Evolutionary conservation across 2,888 invertebrate genomes (phyloP).

Genomic region (Calameuta pallipes): DNA sequence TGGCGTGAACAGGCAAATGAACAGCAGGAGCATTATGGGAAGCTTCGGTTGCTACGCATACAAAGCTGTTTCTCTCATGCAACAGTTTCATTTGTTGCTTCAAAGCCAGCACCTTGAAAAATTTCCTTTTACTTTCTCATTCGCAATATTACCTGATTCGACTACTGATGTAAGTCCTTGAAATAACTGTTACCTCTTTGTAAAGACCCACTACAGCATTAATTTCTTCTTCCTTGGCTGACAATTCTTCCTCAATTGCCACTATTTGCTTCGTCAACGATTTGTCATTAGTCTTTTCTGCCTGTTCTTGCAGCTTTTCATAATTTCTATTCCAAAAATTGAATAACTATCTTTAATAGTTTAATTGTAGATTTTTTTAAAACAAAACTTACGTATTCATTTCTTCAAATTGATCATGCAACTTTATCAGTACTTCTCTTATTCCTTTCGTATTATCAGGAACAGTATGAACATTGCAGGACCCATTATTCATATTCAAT

Average conservation of each 20-base stretch:
- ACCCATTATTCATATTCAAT: conserved; percentile 16
- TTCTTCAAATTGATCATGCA: conserved; percentile 54
- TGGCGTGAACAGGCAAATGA: conserved; percentile 9
- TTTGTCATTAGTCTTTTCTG: conserved; percentile 44
- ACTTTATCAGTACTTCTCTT: conserved; percentile 45
- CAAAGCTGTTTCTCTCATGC: conserved; percentile 52
- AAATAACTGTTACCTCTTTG: conserved; percentile 46
- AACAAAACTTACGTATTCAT: conserved; percentile 43
- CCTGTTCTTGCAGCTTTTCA: conserved; percentile 47
- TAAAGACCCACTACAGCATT: conserved; percentile 55
- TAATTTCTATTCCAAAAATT: conserved; percentile 41
- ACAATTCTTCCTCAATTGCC: conserved; percentile 50
- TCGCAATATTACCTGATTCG: conserved; percentile 1
- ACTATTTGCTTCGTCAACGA: conserved; percentile 41
- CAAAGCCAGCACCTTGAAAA: conserved; percentile 48
- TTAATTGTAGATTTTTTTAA: neutral
- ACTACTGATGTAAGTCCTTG: neutral
- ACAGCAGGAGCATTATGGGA: conserved; percentile 18
- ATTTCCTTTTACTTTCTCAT: conserved; percentile 4
- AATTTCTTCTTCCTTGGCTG: conserved; percentile 57
- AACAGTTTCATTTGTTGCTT: conserved; percentile 54
- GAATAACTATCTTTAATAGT: too few species aligned
- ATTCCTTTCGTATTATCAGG: conserved; percentile 39
- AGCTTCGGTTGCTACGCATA: conserved; percentile 48
- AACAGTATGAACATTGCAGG: neutral